Evolutionary conservation across 2,113 vertebrate species (phyloP).

Genomic region (Oreochromis niloticus): DNA sequence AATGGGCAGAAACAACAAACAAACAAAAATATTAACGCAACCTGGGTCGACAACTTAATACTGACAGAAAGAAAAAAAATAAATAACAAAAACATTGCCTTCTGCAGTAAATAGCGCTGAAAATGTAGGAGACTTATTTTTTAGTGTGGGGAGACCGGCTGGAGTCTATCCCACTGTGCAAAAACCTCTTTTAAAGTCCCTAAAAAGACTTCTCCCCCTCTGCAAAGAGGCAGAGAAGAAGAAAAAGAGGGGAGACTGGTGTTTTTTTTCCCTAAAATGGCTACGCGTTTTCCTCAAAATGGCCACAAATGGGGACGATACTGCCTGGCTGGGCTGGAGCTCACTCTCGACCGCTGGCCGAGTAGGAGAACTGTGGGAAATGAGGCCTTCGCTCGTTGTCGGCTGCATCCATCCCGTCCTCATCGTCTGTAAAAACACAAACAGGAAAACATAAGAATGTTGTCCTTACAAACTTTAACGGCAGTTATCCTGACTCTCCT

Average conservation of each 20-base stretch:
- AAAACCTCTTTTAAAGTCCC: constrained; percentile 74
- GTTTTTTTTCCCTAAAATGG: constrained; percentile 69
- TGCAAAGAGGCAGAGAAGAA: constrained; percentile 56
- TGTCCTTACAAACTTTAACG: neutral
- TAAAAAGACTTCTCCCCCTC: constrained; percentile 60
- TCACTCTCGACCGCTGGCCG: constrained; percentile 92
- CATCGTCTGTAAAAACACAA: constrained; percentile 75
- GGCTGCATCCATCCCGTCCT: constrained; percentile 91
- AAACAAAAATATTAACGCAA: constrained; percentile 5
- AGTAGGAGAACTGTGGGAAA: constrained; percentile 97
- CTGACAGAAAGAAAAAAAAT: constrained; percentile 57
- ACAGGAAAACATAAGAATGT: neutral
- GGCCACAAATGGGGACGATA: constrained; percentile 54
- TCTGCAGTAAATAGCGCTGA: constrained; percentile 71
- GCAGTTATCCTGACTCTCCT: neutral
- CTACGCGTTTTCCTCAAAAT: constrained; percentile 74
- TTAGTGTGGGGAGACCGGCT: constrained; percentile 63
- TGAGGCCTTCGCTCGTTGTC: constrained; percentile 92
- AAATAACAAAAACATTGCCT: constrained; percentile 69
- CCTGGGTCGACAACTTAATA: constrained; percentile 54
- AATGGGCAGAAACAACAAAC: constrained; percentile 17
- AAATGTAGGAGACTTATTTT: constrained; percentile 69
- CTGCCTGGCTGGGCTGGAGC: constrained; percentile 4
- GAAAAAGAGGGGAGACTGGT: constrained; percentile 71
- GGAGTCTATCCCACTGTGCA: constrained; percentile 75